Evolutionary conservation across 2,888 invertebrate species (phyloP).

Genomic region (Theodoxus fluviatilis): DNA sequence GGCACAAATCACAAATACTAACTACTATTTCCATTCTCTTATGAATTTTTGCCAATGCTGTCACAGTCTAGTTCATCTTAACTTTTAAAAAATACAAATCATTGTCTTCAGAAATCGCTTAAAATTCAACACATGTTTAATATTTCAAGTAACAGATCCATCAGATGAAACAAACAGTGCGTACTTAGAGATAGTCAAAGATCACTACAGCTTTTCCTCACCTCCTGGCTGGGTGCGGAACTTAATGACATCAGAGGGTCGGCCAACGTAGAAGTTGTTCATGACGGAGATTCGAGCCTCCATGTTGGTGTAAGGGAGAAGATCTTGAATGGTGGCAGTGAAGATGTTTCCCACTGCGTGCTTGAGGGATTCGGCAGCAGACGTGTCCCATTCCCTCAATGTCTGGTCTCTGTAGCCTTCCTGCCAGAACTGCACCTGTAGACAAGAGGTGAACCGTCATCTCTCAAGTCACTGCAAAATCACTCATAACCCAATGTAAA

Average conservation of each 20-base stretch:
- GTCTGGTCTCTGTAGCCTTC: conserved; percentile 70
- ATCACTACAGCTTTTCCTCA: conserved; percentile 31
- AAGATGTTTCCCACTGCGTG: conserved; percentile 33
- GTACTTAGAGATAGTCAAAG: not conserved
- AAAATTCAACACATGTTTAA: not conserved
- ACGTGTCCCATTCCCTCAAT: conserved; percentile 44
- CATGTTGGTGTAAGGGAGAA: conserved; percentile 71
- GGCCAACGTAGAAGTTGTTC: conserved; percentile 90
- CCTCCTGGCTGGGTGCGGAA: conserved; percentile 58
- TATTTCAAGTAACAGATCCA: not conserved
- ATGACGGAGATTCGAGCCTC: conserved; percentile 87
- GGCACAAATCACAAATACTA: no score
- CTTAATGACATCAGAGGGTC: conserved; percentile 80
- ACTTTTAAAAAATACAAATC: no score
- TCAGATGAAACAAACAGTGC: not conserved
- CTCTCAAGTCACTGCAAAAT: no score
- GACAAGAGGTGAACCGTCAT: no score
- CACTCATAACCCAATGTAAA: no score
- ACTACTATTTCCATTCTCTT: no score
- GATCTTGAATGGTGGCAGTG: conserved; percentile 37
- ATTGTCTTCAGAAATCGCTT: not conserved
- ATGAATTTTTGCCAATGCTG: no score
- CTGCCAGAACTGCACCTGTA: conserved; percentile 89
- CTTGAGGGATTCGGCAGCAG: conserved; percentile 32
- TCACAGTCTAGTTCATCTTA: no score